Evolutionary conservation across 2,113 vertebrate genomes (phyloP), one percentile per base, ranked within the genome.

Genomic region (Pelusios castaneus): DNA sequence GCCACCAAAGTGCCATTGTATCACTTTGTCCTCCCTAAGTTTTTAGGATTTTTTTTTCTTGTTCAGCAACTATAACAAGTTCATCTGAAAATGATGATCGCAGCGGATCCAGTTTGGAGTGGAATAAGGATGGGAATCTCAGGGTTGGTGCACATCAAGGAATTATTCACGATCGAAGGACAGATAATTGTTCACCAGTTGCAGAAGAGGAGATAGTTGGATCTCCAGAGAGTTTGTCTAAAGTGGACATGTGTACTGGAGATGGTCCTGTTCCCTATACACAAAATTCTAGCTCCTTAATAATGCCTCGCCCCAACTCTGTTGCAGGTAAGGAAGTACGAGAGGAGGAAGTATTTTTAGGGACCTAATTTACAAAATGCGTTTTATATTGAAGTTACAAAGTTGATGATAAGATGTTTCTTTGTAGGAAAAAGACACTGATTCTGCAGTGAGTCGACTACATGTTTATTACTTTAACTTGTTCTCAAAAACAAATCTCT

Each of bases 11-110:
- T 88, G 84, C 52, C 31, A 41, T 1, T 6, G 43, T 45, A 19
- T 1, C 3, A 81, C 58, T 2, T 88, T 58, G 85, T 87, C 75
- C 87, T 95, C 92, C 96, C 89, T 67, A 90, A 82, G 73, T 94
- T 52, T 88, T 90, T 0, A 25, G 19, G 41, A 0, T 2, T 76
- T 54, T 75, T n/a, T 88, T 97, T 85, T 89, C 80, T 92, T 84
- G 94, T 97, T 96, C 96, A 99, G 99, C 99, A 96, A 99, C 99
- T 78, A 99, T 99, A 97, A 99, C 99, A 88, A 99, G 99, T 97
- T 99, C 99, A 34, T 99, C 99, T 14, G 99, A 99, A 98, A 99
- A 99, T 56, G 99, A 99, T 90, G 99, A 99, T 97, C 99, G 99
- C 86, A 99, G 99, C 55, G 99, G 99, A 91, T 99, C 99, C 97